These are phyloP conservation scores for Tinea trinotella DNA, from an alignment of 2,888 invertebrate species.

Conservation along the genomic window DNA sequence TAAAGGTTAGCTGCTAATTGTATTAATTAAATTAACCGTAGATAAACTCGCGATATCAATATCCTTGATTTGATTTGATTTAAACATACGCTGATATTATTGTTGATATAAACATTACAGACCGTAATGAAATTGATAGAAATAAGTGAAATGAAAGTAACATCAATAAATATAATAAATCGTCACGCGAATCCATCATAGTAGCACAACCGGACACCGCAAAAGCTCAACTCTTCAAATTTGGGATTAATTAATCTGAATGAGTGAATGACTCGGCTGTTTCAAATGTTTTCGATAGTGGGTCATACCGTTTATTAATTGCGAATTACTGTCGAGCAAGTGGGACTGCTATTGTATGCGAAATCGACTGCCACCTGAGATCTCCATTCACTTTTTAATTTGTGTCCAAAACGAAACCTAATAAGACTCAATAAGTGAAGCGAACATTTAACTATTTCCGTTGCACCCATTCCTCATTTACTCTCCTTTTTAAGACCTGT, in stretches of 20 bases:
- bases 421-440: slow-evolving; percentile 7
- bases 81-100: background rate
- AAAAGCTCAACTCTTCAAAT: slow-evolving; percentile 34
- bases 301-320: slow-evolving; percentile 63
- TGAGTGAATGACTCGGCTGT: slow-evolving; percentile 50
- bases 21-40: background rate
- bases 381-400: slow-evolving; percentile 18
- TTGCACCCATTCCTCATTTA: background rate
- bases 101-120: slow-evolving; percentile 15
- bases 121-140: slow-evolving; percentile 33
- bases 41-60: background rate
- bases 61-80: background rate
- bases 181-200: slow-evolving; percentile 17
- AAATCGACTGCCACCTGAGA: slow-evolving; percentile 13
- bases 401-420: slow-evolving; percentile 2
- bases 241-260: slow-evolving; percentile 53
- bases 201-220: slow-evolving; percentile 15
- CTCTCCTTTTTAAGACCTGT: background rate
- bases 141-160: slow-evolving; percentile 46
- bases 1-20: background rate
- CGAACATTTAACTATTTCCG: background rate
- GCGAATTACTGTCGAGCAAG: slow-evolving; percentile 58
- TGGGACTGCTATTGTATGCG: slow-evolving; percentile 50
- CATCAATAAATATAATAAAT: slow-evolving; percentile 31
- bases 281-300: slow-evolving; percentile 42